These are phyloP conservation scores for Lophotis ruficrista DNA, from an alignment of 2,113 vertebrate genomes.

Conservation along the genomic window DNA sequence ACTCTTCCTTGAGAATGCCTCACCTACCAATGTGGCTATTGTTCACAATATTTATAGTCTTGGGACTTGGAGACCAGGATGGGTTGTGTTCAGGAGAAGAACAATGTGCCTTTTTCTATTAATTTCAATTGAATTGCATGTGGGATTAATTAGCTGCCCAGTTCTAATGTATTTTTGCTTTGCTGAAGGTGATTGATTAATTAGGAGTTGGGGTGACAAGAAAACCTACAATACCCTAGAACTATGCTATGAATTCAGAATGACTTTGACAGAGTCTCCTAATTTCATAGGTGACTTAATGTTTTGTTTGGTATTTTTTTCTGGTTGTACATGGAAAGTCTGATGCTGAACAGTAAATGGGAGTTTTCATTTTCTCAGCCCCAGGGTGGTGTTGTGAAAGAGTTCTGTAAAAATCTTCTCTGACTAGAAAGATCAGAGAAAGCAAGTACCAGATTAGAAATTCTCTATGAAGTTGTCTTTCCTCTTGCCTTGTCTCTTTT, in stretches of 20 bases:
- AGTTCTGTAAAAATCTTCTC: not conserved
- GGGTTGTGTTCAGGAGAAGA: not conserved
- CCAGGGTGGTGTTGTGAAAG: not conserved
- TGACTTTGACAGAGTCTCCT: not conserved
- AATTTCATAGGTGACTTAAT: not conserved
- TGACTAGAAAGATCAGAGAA: not conserved
- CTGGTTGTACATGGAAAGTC: not conserved
- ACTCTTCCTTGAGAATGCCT: not conserved
- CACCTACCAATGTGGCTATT: not conserved
- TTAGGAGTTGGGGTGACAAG: not conserved
- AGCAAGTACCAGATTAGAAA: not conserved
- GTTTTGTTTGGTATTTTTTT: not conserved
- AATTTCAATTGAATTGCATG: not conserved
- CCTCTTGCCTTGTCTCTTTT: not conserved
- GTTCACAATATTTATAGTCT: conserved; percentile 5
- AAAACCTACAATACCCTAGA: not conserved
- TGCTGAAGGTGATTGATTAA: not conserved
- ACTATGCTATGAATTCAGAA: not conserved
- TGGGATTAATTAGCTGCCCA: not conserved
- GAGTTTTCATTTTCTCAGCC: not conserved
- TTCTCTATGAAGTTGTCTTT: not conserved
- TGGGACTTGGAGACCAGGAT: not conserved
- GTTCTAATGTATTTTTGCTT: not conserved
- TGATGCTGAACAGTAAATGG: not conserved
- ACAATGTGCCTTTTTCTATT: not conserved